Evolutionary conservation across 2,888 invertebrate genomes (phyloP).

Genomic region (Tholera decimalis): DNA sequence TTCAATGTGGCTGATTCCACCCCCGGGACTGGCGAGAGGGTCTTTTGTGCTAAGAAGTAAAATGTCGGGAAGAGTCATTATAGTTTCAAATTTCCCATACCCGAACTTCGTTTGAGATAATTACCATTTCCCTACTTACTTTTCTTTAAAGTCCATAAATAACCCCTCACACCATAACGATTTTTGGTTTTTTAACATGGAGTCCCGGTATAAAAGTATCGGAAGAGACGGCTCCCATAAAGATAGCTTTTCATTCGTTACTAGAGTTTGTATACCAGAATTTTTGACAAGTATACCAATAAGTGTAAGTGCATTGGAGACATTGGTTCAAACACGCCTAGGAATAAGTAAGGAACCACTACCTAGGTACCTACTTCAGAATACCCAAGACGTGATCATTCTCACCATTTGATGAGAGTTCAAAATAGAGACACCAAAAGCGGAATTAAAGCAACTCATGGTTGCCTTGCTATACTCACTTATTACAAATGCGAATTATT

Average conservation of each 20-base stretch:
- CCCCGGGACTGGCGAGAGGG: conserved; percentile 72
- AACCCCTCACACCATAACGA: neutral
- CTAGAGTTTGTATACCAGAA: conserved; percentile 4
- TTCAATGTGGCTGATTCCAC: conserved; percentile 78
- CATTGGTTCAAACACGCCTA: conserved; percentile 8
- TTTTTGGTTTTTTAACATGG: conserved; percentile 18
- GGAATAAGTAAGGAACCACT: neutral
- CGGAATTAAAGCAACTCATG: neutral
- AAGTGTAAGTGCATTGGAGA: conserved; percentile 36
- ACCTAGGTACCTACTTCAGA: neutral
- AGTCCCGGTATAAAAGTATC: conserved; percentile 10
- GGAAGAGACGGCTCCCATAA: conserved; percentile 18
- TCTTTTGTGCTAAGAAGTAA: conserved; percentile 65
- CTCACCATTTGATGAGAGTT: neutral
- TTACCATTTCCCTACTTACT: conserved; percentile 3
- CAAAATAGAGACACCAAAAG: neutral
- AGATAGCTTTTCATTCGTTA: conserved; percentile 25
- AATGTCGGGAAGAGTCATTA: conserved; percentile 66
- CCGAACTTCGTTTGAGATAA: conserved; percentile 23
- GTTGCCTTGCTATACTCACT: conserved; percentile 3
- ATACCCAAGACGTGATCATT: neutral
- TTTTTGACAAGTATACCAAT: conserved; percentile 37
- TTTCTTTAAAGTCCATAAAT: conserved; percentile 27
- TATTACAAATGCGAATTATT: neutral
- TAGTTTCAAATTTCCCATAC: conserved; percentile 41